Evolutionary conservation across 2,888 invertebrate species (phyloP).

Genomic region (Ornithoptera alexandrae): DNA sequence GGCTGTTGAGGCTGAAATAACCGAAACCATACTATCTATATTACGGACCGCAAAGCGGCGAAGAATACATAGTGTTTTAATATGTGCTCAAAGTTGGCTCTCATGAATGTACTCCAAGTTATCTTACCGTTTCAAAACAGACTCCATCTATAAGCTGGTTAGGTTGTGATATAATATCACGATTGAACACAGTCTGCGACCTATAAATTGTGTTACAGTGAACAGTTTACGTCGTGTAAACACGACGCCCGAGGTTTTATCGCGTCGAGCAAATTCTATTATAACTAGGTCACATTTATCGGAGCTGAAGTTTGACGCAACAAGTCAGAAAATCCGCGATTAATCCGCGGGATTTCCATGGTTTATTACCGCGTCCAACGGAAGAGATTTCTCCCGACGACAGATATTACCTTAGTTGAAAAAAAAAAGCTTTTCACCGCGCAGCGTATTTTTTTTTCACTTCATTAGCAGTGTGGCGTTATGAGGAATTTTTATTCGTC

Average conservation of each 20-base stretch:
- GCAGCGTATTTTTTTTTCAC: slow-evolving; percentile 18
- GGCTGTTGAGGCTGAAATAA: no score
- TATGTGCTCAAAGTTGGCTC: no score
- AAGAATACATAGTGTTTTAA: no score
- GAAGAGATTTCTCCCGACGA: slow-evolving; percentile 32
- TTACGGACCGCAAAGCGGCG: no score
- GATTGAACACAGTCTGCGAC: slow-evolving; percentile 1
- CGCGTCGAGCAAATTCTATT: slow-evolving; percentile 31
- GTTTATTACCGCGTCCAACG: slow-evolving; percentile 29
- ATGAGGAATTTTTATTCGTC: slow-evolving; percentile 21
- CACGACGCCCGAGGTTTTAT: slow-evolving; percentile 30
- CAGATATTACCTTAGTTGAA: slow-evolving; percentile 23
- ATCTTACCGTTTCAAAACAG: no score
- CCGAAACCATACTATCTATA: no score
- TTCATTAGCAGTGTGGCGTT: slow-evolving; percentile 21
- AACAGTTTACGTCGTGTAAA: slow-evolving; percentile 9
- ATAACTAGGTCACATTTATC: slow-evolving; percentile 41
- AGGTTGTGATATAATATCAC: not conserved
- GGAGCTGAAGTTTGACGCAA: slow-evolving; percentile 35
- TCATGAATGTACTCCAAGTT: no score
- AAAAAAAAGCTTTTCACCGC: slow-evolving; percentile 22
- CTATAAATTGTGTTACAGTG: slow-evolving; percentile 16
- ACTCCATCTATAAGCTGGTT: no score
- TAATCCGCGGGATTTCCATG: slow-evolving; percentile 38
- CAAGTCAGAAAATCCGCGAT: slow-evolving; percentile 35